A percentile compares a stretch with the other conserved stretches of the same genome.
Conservation (phyloP, 1,140 invertebrate genomes). For the Cylas formicarius region DNA sequence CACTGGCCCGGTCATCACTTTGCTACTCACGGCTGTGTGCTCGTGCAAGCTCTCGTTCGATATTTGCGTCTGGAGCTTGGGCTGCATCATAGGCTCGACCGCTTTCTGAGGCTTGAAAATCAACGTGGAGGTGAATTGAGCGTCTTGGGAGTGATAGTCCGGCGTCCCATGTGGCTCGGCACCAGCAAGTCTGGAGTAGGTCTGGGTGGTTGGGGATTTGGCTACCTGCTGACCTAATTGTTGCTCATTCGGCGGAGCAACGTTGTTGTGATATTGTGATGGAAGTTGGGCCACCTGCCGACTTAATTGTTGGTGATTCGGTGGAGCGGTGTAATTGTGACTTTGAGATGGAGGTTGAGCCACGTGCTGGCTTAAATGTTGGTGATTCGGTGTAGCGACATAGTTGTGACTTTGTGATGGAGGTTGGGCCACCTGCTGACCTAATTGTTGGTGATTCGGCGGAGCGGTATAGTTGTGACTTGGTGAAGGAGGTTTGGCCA, state of each 20-base stretch:
- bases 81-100: constrained; percentile 16
- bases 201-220: background rate
- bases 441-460: too few species aligned
- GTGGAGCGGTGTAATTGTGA: background rate
- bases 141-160: constrained; percentile 8
- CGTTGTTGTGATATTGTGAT: too few species aligned
- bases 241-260: too few species aligned
- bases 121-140: constrained; percentile 5
- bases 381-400: background rate
- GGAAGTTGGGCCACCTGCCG: too few species aligned
- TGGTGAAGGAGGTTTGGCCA: too few species aligned
- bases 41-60: constrained; percentile 30
- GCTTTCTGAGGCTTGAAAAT: constrained; percentile 4
- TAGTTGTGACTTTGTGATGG: background rate
- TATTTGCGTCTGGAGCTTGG: constrained; percentile 24
- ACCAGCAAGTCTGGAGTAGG: constrained; percentile 1
- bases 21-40: constrained; percentile 49
- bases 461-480: too few species aligned
- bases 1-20: constrained; percentile 58
- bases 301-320: background rate
- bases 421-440: too few species aligned
- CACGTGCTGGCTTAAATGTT: too few species aligned
- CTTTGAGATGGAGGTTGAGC: too few species aligned
- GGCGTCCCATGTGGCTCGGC: too few species aligned
- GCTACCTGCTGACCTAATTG: too few species aligned